Evolutionary conservation across 2,113 vertebrate genomes (phyloP).

Genomic region (Trematocara marginatum): DNA sequence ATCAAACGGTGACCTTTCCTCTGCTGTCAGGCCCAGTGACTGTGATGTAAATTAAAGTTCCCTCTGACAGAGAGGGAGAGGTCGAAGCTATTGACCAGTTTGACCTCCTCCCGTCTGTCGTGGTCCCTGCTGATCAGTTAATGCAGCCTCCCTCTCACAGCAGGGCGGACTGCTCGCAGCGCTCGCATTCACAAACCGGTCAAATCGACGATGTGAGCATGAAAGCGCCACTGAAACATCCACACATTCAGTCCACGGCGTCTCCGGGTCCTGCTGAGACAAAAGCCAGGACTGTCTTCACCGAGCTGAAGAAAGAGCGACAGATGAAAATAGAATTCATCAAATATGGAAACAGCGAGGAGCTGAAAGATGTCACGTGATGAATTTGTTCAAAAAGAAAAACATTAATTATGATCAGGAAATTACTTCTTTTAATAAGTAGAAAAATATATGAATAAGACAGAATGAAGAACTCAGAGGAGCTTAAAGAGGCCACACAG

Average conservation of each 20-base stretch:
- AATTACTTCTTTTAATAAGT: background rate
- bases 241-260: background rate
- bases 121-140: background rate
- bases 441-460: background rate
- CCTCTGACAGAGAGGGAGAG: background rate
- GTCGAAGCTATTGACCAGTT: background rate
- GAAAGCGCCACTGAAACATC: background rate
- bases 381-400: background rate
- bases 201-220: background rate
- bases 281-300: background rate
- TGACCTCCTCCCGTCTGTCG: background rate
- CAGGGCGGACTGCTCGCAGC: background rate
- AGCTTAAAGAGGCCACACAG: background rate
- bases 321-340: background rate
- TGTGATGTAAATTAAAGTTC: background rate
- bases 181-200: background rate
- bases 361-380: background rate
- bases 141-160: background rate
- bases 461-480: background rate
- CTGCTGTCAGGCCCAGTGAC: background rate
- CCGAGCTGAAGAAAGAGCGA: background rate
- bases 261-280: background rate
- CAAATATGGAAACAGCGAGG: accelerated
- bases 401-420: background rate
- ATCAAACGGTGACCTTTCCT: background rate